These are phyloP conservation scores for Otolemur garnettii DNA, from an alignment of 2,113 vertebrate species.

Conservation along the genomic window DNA sequence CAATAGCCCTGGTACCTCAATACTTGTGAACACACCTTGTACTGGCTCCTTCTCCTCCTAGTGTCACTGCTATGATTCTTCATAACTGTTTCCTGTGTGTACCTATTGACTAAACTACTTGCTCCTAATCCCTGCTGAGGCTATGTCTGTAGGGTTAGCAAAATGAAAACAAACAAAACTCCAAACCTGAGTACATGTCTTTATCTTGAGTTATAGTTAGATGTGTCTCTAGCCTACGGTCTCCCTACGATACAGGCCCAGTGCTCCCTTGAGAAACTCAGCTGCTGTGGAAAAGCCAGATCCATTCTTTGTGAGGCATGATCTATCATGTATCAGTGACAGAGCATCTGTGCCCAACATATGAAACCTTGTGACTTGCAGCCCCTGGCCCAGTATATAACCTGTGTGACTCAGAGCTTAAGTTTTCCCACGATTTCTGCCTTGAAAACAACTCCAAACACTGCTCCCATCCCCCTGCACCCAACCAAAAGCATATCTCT, in stretches of 20 bases:
- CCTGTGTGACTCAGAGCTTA: constrained; percentile 5
- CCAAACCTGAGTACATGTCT: not conserved
- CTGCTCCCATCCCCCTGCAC: too few species aligned
- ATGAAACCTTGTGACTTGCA: not conserved
- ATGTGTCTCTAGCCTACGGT: not conserved
- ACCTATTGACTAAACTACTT: not conserved
- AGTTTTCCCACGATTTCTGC: not conserved
- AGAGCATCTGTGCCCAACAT: not conserved
- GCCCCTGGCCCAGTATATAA: not conserved
- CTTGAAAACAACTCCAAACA: not conserved
- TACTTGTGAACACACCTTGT: not conserved
- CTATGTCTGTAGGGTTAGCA: not conserved
- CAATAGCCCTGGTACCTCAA: not conserved
- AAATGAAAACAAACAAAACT: not conserved
- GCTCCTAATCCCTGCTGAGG: not conserved
- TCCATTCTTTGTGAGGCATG: not conserved
- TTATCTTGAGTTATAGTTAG: not conserved
- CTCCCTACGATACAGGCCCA: not conserved
- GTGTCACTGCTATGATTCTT: not conserved
- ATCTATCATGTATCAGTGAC: not conserved
- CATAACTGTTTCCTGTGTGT: not conserved
- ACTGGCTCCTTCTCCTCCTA: not conserved
- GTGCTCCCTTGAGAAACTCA: not conserved
- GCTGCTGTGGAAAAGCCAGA: not conserved
- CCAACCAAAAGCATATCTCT: not conserved